phyloP scores from a whole-genome alignment of 2,797 vertebrate species.

The Odontamblyopus rebecca region DNA sequence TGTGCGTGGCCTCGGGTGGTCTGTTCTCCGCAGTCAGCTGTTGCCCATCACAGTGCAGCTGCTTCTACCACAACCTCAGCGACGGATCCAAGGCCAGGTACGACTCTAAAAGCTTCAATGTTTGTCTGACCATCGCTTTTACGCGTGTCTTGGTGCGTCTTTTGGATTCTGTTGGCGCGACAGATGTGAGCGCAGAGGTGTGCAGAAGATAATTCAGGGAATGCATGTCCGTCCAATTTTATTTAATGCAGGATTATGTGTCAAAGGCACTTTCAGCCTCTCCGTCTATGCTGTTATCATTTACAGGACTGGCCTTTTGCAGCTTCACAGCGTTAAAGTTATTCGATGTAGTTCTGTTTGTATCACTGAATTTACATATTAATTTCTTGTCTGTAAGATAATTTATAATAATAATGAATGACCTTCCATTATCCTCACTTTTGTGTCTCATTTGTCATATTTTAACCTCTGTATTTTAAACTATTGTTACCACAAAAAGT shows the following conservation, averaged over 20 bases:
- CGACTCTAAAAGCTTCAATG: conserved; percentile 14
- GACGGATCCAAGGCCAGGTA: conserved; percentile 93
- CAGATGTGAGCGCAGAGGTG: conserved; percentile 35
- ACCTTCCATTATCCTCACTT: neutral
- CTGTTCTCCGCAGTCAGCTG: conserved; percentile 66
- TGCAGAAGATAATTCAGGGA: conserved; percentile 62
- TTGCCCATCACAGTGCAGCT: conserved; percentile 94
- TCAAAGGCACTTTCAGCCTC: conserved; percentile 77
- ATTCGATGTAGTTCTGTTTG: neutral
- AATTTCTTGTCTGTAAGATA: no score
- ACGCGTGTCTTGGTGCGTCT: conserved; percentile 5
- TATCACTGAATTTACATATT: neutral
- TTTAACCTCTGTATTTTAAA: neutral
- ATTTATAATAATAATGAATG: no score
- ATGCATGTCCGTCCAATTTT: conserved; percentile 66
- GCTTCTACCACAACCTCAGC: conserved; percentile 86
- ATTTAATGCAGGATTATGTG: conserved; percentile 83
- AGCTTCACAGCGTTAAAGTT: neutral
- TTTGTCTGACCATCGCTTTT: neutral
- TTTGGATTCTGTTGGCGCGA: conserved; percentile 1
- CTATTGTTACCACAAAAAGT: neutral
- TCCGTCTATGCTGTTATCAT: conserved; percentile 35
- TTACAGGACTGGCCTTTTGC: conserved; percentile 33
- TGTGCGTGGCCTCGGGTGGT: conserved; percentile 76
- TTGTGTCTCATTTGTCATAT: neutral